phyloP scores from a whole-genome alignment of 1,140 invertebrate genomes.

The Luehdorfia chinensis region DNA sequence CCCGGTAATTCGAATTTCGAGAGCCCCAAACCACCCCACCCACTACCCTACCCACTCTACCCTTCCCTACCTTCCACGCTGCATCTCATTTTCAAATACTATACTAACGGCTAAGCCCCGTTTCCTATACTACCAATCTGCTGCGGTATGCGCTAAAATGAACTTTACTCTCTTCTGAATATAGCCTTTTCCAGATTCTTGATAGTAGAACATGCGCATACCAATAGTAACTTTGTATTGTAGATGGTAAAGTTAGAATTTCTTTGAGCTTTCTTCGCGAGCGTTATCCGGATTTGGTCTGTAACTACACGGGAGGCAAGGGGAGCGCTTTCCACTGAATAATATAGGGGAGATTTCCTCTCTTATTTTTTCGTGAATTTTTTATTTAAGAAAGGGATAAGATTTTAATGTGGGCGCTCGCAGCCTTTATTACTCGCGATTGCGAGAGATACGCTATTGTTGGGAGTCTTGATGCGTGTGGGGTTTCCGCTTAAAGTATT shows the following conservation, averaged over 20 bases:
- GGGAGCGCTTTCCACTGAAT: slow-evolving; percentile 55
- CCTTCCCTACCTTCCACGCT: slow-evolving; percentile 44
- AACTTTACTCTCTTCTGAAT: slow-evolving; percentile 37
- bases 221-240: slow-evolving; percentile 57
- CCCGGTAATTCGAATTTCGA: slow-evolving; percentile 74
- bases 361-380: slow-evolving; percentile 77
- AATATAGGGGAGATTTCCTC: slow-evolving; percentile 71
- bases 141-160: slow-evolving; percentile 32
- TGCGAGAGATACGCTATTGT: slow-evolving; percentile 69
- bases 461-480: slow-evolving; percentile 66
- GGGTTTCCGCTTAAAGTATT: slow-evolving; percentile 73
- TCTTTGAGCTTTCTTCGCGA: slow-evolving; percentile 49
- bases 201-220: slow-evolving; percentile 20
- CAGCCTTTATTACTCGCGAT: slow-evolving; percentile 69
- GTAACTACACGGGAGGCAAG: slow-evolving; percentile 28
- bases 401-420: slow-evolving; percentile 74
- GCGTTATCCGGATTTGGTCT: slow-evolving; percentile 30
- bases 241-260: slow-evolving; percentile 61
- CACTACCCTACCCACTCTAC: slow-evolving; percentile 21
- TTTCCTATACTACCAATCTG: slow-evolving; percentile 37
- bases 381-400: slow-evolving; percentile 78
- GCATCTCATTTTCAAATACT: slow-evolving; percentile 75
- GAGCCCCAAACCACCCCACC: slow-evolving; percentile 38
- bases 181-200: slow-evolving; percentile 34
- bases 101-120: slow-evolving; percentile 49